phyloP scores from a whole-genome alignment of 2,888 invertebrate species.

The Ryuthela nishihirai region DNA sequence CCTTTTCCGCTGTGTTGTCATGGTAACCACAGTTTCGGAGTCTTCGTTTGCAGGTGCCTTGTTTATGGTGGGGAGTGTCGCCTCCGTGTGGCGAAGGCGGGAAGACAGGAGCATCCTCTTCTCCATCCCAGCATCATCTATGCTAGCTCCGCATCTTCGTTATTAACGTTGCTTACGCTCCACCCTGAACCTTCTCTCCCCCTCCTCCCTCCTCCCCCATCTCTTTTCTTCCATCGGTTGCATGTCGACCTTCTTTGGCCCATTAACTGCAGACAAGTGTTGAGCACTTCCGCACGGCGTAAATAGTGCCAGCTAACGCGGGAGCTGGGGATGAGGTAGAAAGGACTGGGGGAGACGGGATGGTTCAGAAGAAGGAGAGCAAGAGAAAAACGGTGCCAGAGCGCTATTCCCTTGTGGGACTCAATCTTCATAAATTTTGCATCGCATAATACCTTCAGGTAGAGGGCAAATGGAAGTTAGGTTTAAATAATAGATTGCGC shows the following conservation, averaged over 20 bases:
- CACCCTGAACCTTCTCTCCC: too few relatives aligned
- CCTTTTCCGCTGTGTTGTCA: too few relatives aligned
- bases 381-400: constrained; percentile 14
- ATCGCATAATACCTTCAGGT: constrained; percentile 29
- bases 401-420: constrained; percentile 18
- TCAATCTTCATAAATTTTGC: constrained; percentile 32
- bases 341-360: background rate
- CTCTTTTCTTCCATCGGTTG: constrained; percentile 16
- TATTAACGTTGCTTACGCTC: too few relatives aligned
- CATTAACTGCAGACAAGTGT: constrained; percentile 35
- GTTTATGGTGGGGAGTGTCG: too few relatives aligned
- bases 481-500: constrained; percentile 37
- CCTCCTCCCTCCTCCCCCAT: too few relatives aligned
- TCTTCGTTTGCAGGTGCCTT: too few relatives aligned
- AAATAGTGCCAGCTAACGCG: constrained; percentile 3
- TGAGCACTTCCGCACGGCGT: constrained; percentile 6
- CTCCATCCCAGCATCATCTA: too few relatives aligned
- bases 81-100: too few relatives aligned
- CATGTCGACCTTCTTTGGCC: constrained; percentile 14
- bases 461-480: constrained; percentile 30
- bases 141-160: too few relatives aligned
- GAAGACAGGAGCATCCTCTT: too few relatives aligned
- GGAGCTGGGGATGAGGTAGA: too few relatives aligned
- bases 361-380: background rate
- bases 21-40: constrained; percentile 18